Percentiles rank a stretch among this genome's conserved stretches.
These are phyloP conservation scores for Mirounga angustirostris DNA, from an alignment of 2,113 vertebrate species.

Conservation along the genomic window DNA sequence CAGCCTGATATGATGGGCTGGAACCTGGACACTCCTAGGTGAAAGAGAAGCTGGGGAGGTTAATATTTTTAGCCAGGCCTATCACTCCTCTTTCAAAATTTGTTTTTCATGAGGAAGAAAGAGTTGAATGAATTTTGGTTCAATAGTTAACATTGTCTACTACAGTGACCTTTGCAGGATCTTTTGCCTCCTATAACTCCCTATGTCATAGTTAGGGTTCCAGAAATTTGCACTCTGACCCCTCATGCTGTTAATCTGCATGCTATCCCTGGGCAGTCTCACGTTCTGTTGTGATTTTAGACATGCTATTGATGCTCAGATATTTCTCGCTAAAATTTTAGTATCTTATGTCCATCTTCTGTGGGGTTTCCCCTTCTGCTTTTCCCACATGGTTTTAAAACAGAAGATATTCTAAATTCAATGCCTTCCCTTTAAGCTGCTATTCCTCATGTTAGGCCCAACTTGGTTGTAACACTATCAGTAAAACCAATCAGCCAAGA, in stretches of 20 bases:
- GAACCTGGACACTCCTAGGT: neutral
- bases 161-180: neutral
- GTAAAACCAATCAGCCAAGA: neutral
- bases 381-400: neutral
- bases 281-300: accelerated
- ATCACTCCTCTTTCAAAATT: neutral
- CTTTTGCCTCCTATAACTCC: neutral
- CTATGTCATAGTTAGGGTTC: neutral
- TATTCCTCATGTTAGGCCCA: neutral
- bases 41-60: neutral
- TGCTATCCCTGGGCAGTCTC: neutral
- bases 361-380: neutral
- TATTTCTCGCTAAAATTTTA: neutral
- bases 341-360: neutral
- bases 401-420: neutral
- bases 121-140: neutral
- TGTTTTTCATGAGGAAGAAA: neutral
- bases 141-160: neutral
- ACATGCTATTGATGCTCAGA: neutral
- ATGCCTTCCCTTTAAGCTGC: neutral
- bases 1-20: neutral
- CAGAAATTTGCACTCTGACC: neutral
- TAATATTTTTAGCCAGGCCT: neutral
- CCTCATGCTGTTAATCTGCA: neutral
- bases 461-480: neutral